Evolutionary conservation across 2,797 vertebrate species (phyloP).

Genomic region (Helostoma temminkii): DNA sequence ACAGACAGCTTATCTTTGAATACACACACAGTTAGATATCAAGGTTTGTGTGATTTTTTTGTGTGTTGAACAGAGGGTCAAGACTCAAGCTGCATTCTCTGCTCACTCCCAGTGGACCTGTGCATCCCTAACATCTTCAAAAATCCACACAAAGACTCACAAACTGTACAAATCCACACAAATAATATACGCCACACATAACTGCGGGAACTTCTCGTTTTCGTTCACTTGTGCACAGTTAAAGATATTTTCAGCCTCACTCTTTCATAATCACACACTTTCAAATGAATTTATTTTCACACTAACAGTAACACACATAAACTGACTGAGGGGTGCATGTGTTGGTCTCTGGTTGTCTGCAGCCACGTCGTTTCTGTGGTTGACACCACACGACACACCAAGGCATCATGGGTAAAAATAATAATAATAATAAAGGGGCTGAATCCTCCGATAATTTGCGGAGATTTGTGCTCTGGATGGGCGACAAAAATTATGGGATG

Average conservation of each 20-base stretch:
- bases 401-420: conserved; percentile 90
- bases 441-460: conserved; percentile 80
- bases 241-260: conserved; percentile 17
- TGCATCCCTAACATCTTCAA: conserved; percentile 77
- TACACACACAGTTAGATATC: conserved; percentile 10
- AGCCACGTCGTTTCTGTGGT: conserved; percentile 99
- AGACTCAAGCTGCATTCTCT: conserved; percentile 96
- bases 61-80: conserved; percentile 82
- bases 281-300: conserved; percentile 75
- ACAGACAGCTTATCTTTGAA: conserved; percentile 21
- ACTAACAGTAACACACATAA: conserved; percentile 83
- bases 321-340: conserved; percentile 87
- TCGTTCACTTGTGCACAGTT: neutral
- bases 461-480: conserved; percentile 79
- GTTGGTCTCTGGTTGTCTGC: conserved; percentile 98
- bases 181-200: conserved; percentile 11
- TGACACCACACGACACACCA: conserved; percentile 99
- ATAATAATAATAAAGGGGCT: conserved; percentile 5
- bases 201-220: conserved; percentile 4
- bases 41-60: conserved; percentile 57
- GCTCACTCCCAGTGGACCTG: conserved; percentile 97
- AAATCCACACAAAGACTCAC: conserved; percentile 39
- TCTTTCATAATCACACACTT: conserved; percentile 56
- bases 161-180: conserved; percentile 25
- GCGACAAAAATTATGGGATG: conserved; percentile 65